Base-by-base conservation (phyloP, 2,888 invertebrate species). In the Ochropacha duplaris region DNA sequence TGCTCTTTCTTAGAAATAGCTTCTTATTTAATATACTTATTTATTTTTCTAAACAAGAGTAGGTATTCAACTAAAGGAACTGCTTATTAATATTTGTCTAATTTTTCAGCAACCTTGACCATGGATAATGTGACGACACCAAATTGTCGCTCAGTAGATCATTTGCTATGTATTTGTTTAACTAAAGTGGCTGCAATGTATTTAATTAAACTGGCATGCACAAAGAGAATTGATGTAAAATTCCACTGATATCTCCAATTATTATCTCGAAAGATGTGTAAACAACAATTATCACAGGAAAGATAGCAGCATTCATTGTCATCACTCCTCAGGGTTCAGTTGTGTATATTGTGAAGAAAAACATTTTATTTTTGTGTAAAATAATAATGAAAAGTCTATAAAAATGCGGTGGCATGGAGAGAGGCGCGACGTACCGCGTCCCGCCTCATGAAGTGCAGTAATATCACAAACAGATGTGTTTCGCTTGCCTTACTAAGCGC, bases 331-430 rank as follows among this genome's bases (percentile, higher is more conserved):
- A 62, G 71, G 67, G 83, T 66, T 67, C 72, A 72, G 84, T 83
- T 87, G 86, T 81, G 76, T 76, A 66, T 63, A n/a, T 69, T 60
- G 68, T 62, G 58, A n/a, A n/a, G 59, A 56, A 71, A 31, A 65
- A 64, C n/a, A 64, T 22, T 19, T 16, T 52, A 31, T 9, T 51
- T 55, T 57, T 39, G 54, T 52, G 50, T 57, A 57, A 11, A 56
- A 39, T 49, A 57, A 51, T 36, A 57, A 50, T 49, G 55, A 58
- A 63, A 60, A 66, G 56, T 71, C 69, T 74, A 63, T 69, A 77
- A 90, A 90, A 88, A 92, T 90, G 91, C 89, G 89, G 87, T 76
- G 78, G 65, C 61, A 65, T 67, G 69, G 76, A 31, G 69, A 72
- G 87, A 84, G 90, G 88, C 90, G 90, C 81, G 88, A 78, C 81